Percentiles rank a stretch among this genome's conserved stretches.
Evolutionary conservation across 2,797 vertebrate genomes (phyloP).

Genomic region (Sarcophilus harrisii): DNA sequence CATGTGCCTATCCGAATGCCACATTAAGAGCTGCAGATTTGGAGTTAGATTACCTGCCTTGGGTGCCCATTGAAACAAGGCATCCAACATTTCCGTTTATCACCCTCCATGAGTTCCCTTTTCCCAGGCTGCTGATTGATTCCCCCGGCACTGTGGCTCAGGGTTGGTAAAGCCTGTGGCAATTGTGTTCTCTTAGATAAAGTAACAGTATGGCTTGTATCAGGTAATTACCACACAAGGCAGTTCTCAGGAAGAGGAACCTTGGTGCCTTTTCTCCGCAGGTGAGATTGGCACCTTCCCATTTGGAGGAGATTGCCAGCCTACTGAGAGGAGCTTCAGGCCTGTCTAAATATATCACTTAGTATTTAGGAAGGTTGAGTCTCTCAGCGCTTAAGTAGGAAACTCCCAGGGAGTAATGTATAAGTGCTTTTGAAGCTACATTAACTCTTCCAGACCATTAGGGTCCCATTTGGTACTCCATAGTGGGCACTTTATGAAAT

Average conservation of each 20-base stretch:
- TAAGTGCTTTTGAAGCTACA: not conserved
- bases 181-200: not conserved
- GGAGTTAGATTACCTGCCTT: not conserved
- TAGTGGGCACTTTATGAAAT: slow-evolving; percentile 9
- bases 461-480: not conserved
- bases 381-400: not conserved
- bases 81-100: not conserved
- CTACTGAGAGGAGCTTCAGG: not conserved
- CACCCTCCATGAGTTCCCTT: not conserved
- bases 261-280: not conserved
- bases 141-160: not conserved
- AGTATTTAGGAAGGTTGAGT: not conserved
- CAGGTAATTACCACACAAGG: not conserved
- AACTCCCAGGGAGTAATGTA: not conserved
- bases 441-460: not conserved
- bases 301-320: not conserved
- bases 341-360: not conserved
- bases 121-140: not conserved
- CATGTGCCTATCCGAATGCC: not conserved
- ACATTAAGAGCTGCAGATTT: not conserved
- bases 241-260: not conserved
- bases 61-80: not conserved
- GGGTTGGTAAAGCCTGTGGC: not conserved
- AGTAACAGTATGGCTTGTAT: not conserved
- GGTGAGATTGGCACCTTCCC: not conserved